These are phyloP conservation scores for Sprattus sprattus DNA, from an alignment of 2,113 vertebrate species.

Conservation along the genomic window DNA sequence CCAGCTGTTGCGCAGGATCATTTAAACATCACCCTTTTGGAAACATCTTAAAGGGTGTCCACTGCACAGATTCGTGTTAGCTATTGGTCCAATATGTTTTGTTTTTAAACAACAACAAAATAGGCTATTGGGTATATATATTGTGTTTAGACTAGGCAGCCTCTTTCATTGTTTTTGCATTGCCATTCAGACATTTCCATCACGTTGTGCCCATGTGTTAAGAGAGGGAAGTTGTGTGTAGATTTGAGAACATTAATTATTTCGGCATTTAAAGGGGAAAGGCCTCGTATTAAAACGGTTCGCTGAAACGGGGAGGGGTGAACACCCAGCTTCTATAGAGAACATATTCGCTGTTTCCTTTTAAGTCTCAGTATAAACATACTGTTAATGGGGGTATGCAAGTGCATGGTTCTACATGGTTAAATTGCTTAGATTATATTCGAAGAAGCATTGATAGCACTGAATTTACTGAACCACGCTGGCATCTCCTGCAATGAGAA, in stretches of 20 bases:
- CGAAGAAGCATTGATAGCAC: not conserved
- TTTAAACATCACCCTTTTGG: not conserved
- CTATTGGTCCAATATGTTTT: not conserved
- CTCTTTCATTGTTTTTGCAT: not conserved
- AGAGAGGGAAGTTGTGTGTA: constrained; percentile 12
- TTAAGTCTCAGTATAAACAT: not conserved
- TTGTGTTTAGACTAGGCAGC: not conserved
- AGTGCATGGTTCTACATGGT: not conserved
- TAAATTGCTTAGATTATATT: constrained; percentile 11
- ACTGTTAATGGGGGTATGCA: not conserved
- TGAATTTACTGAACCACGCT: not conserved
- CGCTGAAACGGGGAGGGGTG: not conserved
- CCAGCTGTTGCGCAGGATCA: not conserved
- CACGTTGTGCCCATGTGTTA: not conserved
- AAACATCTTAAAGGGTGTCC: not conserved
- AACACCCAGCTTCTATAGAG: not conserved
- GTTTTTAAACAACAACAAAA: not conserved
- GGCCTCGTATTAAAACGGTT: constrained; percentile 8
- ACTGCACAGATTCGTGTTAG: not conserved
- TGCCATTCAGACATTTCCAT: not conserved
- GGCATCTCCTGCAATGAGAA: not conserved
- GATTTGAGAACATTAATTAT: constrained; percentile 21
- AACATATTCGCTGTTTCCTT: constrained; percentile 16
- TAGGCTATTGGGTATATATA: not conserved
- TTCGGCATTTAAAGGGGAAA: constrained; percentile 19